Evolutionary conservation across 2,888 invertebrate species (phyloP), one percentile per base, ranked within the genome.

Genomic region (Acronicta aceris): DNA sequence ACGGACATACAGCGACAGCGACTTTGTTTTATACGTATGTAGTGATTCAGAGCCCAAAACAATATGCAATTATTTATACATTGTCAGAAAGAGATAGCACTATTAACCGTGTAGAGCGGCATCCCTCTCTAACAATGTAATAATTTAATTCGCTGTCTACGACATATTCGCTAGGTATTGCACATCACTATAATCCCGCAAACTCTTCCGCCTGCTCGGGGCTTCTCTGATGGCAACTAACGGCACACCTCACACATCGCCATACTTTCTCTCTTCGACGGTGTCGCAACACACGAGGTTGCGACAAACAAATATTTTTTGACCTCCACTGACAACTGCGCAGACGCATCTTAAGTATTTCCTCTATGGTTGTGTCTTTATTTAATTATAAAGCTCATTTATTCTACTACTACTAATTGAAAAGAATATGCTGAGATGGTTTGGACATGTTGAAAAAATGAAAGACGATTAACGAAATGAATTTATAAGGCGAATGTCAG

Each of bases 301-400:
- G 61, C 65, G 55, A 50, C 67, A 70, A 53, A 62, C 77, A 80
- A 81, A 83, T 77, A 78, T 80, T 78, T 74, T 78, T 66, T 76
- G 75, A 79, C 78, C 79, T 79, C 72, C 54, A 49, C 33, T 54
- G 46, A 75, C 65, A 63, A 71, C 78, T 78, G 65, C 78, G 79
- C 58, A 78, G 59, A 59, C 63, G 36, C 65, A 60, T 58, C 56
- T 69, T 50, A 59, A 74, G 69, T 71, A 41, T 77, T 77, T 71
- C 78, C 74, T 71, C 45, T 43, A 57, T 47, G 43, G 27, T 63
- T 40, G 38, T 46, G 45, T 43, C 48, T 63, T 65, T 68, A 49
- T 63, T 68, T 72, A 49, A 49, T 36, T 64, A 36, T 30, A 38
- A 45, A 65, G 60, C 46, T 46, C 40, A 47, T 40, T 30, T 43